phyloP scores from a whole-genome alignment of 2,113 vertebrate species.

The Callipepla squamata region DNA sequence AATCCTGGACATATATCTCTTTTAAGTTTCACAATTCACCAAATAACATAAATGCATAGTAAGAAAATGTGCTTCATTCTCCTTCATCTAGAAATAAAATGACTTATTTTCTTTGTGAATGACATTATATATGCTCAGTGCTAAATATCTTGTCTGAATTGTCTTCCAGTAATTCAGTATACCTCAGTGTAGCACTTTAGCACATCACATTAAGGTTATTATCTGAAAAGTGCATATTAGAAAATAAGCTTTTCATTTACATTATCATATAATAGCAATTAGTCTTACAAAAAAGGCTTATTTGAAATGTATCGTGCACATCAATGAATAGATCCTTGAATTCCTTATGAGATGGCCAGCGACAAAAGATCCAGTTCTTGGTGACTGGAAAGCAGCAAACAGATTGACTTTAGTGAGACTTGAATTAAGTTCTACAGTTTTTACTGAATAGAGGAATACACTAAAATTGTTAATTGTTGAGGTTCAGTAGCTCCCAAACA shows the following conservation, averaged over 20 bases:
- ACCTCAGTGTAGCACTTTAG: background rate
- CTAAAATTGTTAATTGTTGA: background rate
- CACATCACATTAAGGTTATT: constrained; percentile 1
- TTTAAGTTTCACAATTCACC: background rate
- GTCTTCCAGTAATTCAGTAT: constrained; percentile 3
- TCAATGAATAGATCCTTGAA: background rate
- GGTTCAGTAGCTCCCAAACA: background rate
- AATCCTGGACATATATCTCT: background rate
- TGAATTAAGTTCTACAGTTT: background rate
- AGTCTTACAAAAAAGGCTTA: background rate
- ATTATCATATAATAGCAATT: constrained; percentile 10
- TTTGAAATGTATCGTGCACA: constrained; percentile 11
- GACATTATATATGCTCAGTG: constrained; percentile 8
- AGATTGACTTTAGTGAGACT: background rate
- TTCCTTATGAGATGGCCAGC: background rate
- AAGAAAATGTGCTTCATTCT: background rate
- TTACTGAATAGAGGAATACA: background rate
- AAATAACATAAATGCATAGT: background rate
- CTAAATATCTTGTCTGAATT: constrained; percentile 59
- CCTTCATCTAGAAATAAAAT: constrained; percentile 2
- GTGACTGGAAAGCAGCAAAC: background rate
- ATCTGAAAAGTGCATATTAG: background rate
- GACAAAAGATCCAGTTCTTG: background rate
- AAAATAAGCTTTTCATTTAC: constrained; percentile 43
- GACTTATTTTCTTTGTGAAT: background rate